Conservation (phyloP, 1,140 invertebrate species). For the Mercenaria mercenaria region DNA sequence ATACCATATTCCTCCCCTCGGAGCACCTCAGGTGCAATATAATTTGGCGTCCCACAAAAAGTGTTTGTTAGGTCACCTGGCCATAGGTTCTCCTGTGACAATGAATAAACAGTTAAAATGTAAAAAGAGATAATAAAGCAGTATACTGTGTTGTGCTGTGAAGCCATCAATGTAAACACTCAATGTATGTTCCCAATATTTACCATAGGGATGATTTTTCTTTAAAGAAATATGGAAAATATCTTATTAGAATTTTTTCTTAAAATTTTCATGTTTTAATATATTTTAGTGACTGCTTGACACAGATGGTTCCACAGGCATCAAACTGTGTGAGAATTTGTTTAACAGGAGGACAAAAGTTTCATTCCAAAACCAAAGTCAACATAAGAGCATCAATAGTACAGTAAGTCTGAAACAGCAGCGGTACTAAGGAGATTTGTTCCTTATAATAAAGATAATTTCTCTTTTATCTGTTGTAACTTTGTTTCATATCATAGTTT, state of each 20-base stretch:
- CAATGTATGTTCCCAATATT: background rate
- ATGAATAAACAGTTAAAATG: slow-evolving; percentile 29
- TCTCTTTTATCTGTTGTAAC: no score
- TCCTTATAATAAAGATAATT: no score
- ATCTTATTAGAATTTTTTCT: no score
- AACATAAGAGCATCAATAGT: no score
- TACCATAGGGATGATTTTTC: background rate
- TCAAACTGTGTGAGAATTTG: background rate
- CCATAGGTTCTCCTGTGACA: slow-evolving; percentile 92
- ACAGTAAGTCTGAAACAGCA: no score
- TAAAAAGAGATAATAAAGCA: background rate
- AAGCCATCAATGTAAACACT: background rate
- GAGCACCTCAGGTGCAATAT: slow-evolving; percentile 99
- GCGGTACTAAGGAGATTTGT: no score
- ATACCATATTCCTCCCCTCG: slow-evolving; percentile 90
- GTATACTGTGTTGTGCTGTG: no score
- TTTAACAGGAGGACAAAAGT: background rate
- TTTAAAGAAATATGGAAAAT: no score
- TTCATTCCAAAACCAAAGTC: no score
- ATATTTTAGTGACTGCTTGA: no score
- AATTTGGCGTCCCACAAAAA: slow-evolving; percentile 99
- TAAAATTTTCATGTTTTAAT: no score
- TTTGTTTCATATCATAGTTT: no score
- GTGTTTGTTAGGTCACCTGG: slow-evolving; percentile 91
- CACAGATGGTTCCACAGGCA: background rate